These are phyloP conservation scores for Drosophila ambigua DNA, from an alignment of 1,140 invertebrate species.

Conservation along the genomic window DNA sequence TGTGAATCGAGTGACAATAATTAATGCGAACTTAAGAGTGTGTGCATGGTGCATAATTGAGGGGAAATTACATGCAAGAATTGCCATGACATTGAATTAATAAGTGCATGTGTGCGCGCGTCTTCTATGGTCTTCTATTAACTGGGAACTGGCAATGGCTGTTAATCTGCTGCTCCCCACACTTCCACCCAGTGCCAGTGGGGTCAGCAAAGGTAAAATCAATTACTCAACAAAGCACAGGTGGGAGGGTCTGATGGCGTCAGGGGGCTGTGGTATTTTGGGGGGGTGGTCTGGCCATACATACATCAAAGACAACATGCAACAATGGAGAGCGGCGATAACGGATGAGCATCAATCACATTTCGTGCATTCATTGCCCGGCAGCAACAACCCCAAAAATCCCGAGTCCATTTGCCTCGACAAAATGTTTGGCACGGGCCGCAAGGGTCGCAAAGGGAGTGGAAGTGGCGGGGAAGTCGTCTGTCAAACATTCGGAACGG, in stretches of 20 bases:
- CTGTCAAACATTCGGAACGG: conserved; percentile 16
- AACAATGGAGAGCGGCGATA: conserved; percentile 19
- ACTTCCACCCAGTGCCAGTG: neutral
- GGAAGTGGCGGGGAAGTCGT: neutral
- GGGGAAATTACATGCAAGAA: conserved; percentile 44
- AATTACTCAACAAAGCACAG: conserved; percentile 68
- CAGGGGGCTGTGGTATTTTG: neutral
- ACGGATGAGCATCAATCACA: conserved; percentile 54
- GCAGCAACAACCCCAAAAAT: conserved; percentile 30
- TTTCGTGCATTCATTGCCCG: conserved; percentile 24
- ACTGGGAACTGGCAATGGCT: neutral
- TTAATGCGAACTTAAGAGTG: conserved; percentile 50
- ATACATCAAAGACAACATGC: conserved; percentile 48
- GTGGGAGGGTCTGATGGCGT: conserved; percentile 2
- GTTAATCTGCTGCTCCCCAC: neutral
- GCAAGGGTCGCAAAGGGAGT: too few species aligned
- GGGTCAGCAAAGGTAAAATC: conserved; percentile 49
- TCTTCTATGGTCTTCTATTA: conserved; percentile 1
- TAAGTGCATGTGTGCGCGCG: conserved; percentile 11
- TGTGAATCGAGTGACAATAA: conserved; percentile 40
- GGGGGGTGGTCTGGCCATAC: conserved; percentile 7
- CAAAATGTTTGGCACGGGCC: neutral
- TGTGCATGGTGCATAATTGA: conserved; percentile 22
- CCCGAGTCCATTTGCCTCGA: neutral
- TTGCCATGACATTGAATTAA: conserved; percentile 52